phyloP scores from a whole-genome alignment of 1,140 invertebrate species.

The Neotoxoptera formosana region DNA sequence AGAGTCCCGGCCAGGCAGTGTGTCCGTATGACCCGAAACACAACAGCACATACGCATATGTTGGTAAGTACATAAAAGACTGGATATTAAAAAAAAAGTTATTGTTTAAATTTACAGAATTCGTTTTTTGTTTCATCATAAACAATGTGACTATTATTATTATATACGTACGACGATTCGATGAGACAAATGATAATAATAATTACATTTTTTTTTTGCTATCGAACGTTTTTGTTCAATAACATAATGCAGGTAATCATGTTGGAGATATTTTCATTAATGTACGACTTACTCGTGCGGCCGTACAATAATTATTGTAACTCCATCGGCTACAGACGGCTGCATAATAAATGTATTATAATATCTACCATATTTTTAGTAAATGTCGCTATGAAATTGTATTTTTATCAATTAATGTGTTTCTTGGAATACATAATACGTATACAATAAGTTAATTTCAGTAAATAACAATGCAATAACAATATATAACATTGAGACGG shows the following conservation, averaged over 20 bases:
- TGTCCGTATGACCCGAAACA: conserved; percentile 93
- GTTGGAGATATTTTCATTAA: neutral
- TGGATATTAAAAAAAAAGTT: neutral
- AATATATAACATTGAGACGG: neutral
- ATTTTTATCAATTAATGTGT: neutral
- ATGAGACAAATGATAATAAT: no score
- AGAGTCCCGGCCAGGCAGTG: conserved; percentile 82
- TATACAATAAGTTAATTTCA: neutral
- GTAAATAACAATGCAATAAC: neutral
- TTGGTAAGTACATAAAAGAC: conserved; percentile 62
- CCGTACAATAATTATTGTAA: no score
- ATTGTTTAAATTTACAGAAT: neutral
- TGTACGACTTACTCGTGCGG: neutral
- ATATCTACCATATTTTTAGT: neutral
- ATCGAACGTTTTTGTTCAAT: no score
- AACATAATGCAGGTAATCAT: neutral
- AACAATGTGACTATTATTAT: no score
- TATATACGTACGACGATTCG: no score
- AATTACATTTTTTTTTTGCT: no score
- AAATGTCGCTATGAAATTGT: neutral
- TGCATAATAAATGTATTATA: no score
- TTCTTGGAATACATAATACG: neutral
- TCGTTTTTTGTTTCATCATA: neutral
- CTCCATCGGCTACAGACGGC: neutral
- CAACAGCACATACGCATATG: conserved; percentile 88